A percentile compares a stretch with the other conserved stretches of the same genome.
These are phyloP conservation scores for Eumaeus atala DNA, from an alignment of 1,140 invertebrate genomes.

Conservation along the genomic window DNA sequence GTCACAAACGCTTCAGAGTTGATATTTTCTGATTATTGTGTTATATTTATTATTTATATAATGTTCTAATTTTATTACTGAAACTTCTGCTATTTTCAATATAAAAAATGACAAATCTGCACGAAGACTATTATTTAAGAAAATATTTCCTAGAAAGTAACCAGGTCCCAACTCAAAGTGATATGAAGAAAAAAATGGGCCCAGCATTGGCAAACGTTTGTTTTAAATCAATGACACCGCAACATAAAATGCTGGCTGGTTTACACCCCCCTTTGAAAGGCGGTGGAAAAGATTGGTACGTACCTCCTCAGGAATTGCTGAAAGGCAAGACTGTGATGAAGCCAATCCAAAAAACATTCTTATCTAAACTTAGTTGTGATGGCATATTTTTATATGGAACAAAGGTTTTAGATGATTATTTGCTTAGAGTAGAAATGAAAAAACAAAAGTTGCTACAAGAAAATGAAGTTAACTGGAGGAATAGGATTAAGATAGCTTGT, in stretches of 20 bases:
- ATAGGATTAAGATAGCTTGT: conserved; percentile 28
- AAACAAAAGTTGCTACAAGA: conserved; percentile 33
- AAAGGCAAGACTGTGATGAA: conserved; percentile 42
- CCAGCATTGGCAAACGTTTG: conserved; percentile 45
- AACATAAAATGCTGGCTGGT: conserved; percentile 49
- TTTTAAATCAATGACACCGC: conserved; percentile 55
- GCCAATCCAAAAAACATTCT: conserved; percentile 39
- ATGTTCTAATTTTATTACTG: too few species aligned
- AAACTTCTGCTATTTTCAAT: too few species aligned
- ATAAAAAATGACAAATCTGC: conserved; percentile 39
- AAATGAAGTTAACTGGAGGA: conserved; percentile 46
- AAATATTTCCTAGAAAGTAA: conserved; percentile 47
- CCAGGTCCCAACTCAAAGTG: conserved; percentile 53
- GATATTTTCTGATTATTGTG: too few species aligned
- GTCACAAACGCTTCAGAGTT: too few species aligned
- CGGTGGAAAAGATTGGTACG: conserved; percentile 51
- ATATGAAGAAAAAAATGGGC: conserved; percentile 52
- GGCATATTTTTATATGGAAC: conserved; percentile 43
- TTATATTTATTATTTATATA: too few species aligned
- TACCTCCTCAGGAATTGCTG: conserved; percentile 44
- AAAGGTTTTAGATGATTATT: conserved; percentile 32
- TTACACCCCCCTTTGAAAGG: conserved; percentile 55
- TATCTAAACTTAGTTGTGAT: conserved; percentile 38
- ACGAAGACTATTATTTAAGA: conserved; percentile 50
- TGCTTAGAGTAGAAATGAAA: conserved; percentile 35